A percentile compares a stretch with the other conserved stretches of the same genome.
phyloP scores from a whole-genome alignment of 2,888 invertebrate species.

The Drosophila subsilvestris region DNA sequence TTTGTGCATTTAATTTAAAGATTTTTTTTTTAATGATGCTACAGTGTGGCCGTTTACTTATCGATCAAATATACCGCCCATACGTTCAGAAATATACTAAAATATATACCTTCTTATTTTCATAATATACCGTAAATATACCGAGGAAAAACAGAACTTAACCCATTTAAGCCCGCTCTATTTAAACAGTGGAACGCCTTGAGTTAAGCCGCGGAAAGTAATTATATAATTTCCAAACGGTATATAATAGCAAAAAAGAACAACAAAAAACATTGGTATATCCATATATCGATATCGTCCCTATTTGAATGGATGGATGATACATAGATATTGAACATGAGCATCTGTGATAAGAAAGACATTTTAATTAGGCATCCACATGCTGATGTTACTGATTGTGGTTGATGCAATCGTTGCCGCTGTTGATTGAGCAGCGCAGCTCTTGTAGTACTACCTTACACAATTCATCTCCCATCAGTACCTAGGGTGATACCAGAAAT shows the following conservation, averaged over 20 bases:
- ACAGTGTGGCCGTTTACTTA: not conserved
- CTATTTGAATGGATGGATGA: not conserved
- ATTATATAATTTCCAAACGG: too few relatives aligned
- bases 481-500: constrained; percentile 3
- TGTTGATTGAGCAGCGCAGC: constrained; percentile 52
- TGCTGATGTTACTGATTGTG: constrained; percentile 42
- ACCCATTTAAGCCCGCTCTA: too few relatives aligned
- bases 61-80: not conserved
- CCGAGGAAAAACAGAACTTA: too few relatives aligned
- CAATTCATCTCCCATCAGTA: constrained; percentile 28
- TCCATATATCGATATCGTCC: not conserved
- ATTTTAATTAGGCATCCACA: constrained; percentile 27
- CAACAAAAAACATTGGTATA: not conserved
- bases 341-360: constrained; percentile 12
- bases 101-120: too few relatives aligned
- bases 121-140: too few relatives aligned
- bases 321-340: constrained; percentile 1
- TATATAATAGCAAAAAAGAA: too few relatives aligned
- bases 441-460: constrained; percentile 35
- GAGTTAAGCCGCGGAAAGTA: too few relatives aligned
- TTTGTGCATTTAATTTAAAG: not conserved
- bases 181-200: too few relatives aligned
- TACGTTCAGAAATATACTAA: too few relatives aligned
- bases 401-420: constrained; percentile 28
- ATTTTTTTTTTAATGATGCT: constrained; percentile 8